Evolutionary conservation across 2,113 vertebrate species (phyloP), one percentile per base, ranked within the genome.

Genomic region (Poeciliopsis retropinna): DNA sequence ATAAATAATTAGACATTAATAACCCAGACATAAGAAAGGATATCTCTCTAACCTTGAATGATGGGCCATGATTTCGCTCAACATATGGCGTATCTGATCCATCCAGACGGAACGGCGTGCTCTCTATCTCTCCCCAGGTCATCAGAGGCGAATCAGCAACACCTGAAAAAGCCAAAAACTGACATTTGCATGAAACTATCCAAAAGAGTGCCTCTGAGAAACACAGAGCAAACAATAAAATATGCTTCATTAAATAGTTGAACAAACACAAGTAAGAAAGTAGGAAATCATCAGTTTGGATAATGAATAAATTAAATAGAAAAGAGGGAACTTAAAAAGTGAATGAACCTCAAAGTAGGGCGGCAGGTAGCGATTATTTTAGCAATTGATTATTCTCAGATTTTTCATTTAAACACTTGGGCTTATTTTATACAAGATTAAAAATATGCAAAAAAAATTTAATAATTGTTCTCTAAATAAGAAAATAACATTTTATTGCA

Each of bases 101-200:
- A 62, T 98, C 97, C 1, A 98, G 81, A 31, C 97, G 95, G 84
- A 99, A 93, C 0, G 98, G 98, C 0, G 98, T 99, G 87, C 96
- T 97, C 89, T 99, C 98, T 0, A 99, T 96, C 84, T 99, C 98
- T 65, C 98, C 98, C 98, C 98, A 99, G 0, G 98, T 99, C 97
- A 99, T 98, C 62, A 99, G 91, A 3, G 97, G 98, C 0, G 98
- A 99, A 29, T 99, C 98, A 0, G 93, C 93, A 34, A 97, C 93
- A 85, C 97, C 97, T 99, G 72, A 22, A 74, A 32, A 64, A 44
- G 67, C 6, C n/a, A 72, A 61, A 61, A 72, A 19, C 27, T 10
- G 22, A 4, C n/a, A 27, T 39, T 47, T 70, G 13, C 30, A 34
- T 72, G 13, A 31, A 66, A 65, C 32, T 4, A 6, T 27, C 64